phyloP scores from a whole-genome alignment of 2,888 invertebrate species.

The Athetis lepigone region DNA sequence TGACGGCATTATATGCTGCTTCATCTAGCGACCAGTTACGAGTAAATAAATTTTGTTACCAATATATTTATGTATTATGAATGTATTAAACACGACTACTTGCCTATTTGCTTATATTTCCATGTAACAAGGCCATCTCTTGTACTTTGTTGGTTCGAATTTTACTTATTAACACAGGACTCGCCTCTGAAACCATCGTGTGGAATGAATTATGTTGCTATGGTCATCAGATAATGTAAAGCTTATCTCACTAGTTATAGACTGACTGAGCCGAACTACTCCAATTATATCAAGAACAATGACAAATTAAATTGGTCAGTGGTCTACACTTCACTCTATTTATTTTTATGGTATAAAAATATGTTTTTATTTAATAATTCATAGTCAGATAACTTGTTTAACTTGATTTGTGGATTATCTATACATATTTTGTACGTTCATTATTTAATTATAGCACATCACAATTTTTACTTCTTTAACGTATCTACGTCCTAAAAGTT shows the following conservation, averaged over 20 bases:
- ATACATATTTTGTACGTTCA: conserved; percentile 88
- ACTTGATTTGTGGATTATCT: conserved; percentile 80
- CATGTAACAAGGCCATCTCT: conserved; percentile 85
- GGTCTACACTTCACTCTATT: conserved; percentile 81
- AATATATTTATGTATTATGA: conserved; percentile 73
- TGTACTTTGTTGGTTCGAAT: conserved; percentile 84
- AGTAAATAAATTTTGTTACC: conserved; percentile 74
- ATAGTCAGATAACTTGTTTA: conserved; percentile 72
- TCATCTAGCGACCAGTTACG: conserved; percentile 76
- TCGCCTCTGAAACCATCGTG: conserved; percentile 72
- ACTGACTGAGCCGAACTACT: conserved; percentile 68
- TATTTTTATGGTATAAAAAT: conserved; percentile 87
- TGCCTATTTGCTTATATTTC: conserved; percentile 77
- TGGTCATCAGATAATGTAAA: conserved; percentile 78
- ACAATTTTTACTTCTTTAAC: conserved; percentile 80
- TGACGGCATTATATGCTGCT: conserved; percentile 83
- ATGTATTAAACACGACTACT: conserved; percentile 74
- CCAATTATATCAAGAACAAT: conserved; percentile 64
- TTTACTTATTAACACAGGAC: conserved; percentile 70
- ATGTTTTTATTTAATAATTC: conserved; percentile 75
- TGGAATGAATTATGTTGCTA: conserved; percentile 83
- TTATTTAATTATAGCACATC: conserved; percentile 83
- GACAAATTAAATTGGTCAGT: conserved; percentile 80
- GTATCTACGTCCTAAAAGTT: conserved; percentile 75
- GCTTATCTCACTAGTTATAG: conserved; percentile 80